Conservation (phyloP, 2,797 vertebrate species). For the Eulemur rubriventer region DNA sequence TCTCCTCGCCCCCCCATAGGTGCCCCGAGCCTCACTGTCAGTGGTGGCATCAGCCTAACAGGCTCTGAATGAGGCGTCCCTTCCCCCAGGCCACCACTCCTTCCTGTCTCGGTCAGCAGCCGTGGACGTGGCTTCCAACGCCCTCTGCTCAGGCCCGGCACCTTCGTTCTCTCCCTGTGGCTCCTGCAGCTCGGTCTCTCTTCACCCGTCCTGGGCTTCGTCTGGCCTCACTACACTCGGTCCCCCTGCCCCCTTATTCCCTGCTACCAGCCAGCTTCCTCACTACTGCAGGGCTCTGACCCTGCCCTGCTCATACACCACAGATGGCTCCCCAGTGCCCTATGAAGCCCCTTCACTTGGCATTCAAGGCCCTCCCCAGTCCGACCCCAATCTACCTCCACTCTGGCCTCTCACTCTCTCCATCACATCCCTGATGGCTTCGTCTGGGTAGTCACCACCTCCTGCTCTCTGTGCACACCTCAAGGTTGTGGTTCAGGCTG, state of each 20-base stretch:
- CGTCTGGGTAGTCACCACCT: background rate
- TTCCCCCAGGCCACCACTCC: background rate
- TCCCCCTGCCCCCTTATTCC: background rate
- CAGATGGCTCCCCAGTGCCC: background rate
- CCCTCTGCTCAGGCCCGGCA: background rate
- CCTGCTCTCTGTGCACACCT: background rate
- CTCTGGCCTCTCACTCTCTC: background rate
- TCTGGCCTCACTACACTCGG: background rate
- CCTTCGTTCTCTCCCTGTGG: background rate
- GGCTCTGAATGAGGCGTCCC: rapidly evolving
- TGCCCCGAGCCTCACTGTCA: background rate
- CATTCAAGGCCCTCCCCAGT: background rate
- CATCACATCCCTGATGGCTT: rapidly evolving
- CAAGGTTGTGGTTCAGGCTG: background rate
- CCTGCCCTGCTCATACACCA: background rate
- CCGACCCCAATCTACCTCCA: background rate
- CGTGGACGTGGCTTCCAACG: background rate
- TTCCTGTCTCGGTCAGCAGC: background rate
- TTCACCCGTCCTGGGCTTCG: background rate
- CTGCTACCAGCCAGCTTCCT: background rate
- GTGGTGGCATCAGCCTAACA: background rate
- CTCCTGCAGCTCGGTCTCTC: background rate
- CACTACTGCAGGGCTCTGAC: background rate
- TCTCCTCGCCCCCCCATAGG: background rate
- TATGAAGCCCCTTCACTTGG: background rate